Evolutionary conservation across 2,797 vertebrate species (phyloP).

Genomic region (Craterocephalus amniculus): DNA sequence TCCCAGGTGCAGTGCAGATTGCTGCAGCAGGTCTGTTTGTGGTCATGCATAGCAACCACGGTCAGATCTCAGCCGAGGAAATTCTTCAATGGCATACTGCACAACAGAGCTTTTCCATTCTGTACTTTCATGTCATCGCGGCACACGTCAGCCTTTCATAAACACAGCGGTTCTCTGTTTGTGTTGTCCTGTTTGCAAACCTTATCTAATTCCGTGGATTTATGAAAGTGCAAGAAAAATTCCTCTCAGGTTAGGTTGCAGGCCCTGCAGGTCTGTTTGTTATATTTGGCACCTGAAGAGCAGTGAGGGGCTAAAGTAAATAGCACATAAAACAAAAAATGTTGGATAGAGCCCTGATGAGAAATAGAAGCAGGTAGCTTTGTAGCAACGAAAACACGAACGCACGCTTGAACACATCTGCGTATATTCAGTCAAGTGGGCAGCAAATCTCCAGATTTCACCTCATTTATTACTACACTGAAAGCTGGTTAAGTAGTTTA

Average conservation of each 20-base stretch:
- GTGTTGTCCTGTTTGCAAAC: slow-evolving; percentile 28
- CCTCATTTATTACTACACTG: slow-evolving; percentile 12
- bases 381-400: slow-evolving; percentile 30
- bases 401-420: background rate
- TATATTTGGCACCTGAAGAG: slow-evolving; percentile 59
- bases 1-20: slow-evolving; percentile 47
- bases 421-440: background rate
- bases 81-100: slow-evolving; percentile 36
- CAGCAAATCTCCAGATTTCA: slow-evolving; percentile 37
- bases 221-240: slow-evolving; percentile 42
- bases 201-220: slow-evolving; percentile 28
- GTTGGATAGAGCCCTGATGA: slow-evolving; percentile 53
- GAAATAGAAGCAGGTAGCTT: slow-evolving; percentile 52
- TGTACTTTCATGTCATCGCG: slow-evolving; percentile 5
- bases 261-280: slow-evolving; percentile 57
- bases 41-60: slow-evolving; percentile 37
- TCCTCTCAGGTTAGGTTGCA: slow-evolving; percentile 49
- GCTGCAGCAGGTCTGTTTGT: slow-evolving; percentile 44
- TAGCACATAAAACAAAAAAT: slow-evolving; percentile 42
- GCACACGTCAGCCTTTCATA: slow-evolving; percentile 12
- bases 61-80: slow-evolving; percentile 26
- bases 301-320: slow-evolving; percentile 50
- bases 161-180: slow-evolving; percentile 17
- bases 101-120: background rate
- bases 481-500: slow-evolving; percentile 19